Evolutionary conservation across 2,113 vertebrate genomes (phyloP), one percentile per base, ranked within the genome.

Genomic region (Upupa epops): DNA sequence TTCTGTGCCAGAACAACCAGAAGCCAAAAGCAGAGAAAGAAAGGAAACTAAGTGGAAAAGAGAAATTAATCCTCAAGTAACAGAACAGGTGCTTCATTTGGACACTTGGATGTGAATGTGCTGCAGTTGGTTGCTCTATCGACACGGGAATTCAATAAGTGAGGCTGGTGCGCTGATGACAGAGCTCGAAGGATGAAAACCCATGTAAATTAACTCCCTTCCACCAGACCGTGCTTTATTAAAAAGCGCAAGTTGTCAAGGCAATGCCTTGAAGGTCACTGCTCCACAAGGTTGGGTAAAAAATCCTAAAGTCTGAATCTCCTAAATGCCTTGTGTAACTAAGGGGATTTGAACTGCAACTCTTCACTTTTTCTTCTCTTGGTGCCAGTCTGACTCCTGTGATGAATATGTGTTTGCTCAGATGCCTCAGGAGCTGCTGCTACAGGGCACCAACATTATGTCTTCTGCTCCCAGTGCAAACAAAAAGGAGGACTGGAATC

Each of bases 81-180:
- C 66, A 88, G 92, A 95, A 94, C 91, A 96, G 95, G 92, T 96
- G 92, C 89, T 93, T 89, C 92, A 92, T 96, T 87, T 93, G 92
- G 64, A 84, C 68, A 80, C 63, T 28, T 92, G 93, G 94, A 96
- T 73, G 86, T 66, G 86, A 79, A 90, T 42, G 48, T 85, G 92
- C 86, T 92, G 91, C 92, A 93, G 90, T 93, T 93, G 81, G 86
- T 87, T 93, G 89, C 94, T 91, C 86, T 83, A 54, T 92, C 2
- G 60, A 87, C 86, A 92, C 70, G 92, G 93, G 91, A 93, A 87
- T 95, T 96, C 74, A 94, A 32, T 64, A 89, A 73, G 55, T 13
- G 11, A 93, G 81, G 63, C 81, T 96, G 91, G 68, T 82, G 89
- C 92, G 49, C 75, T 60, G 93, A 89, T 85, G 92, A 71, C 86